phyloP scores from a whole-genome alignment of 1,140 invertebrate species.

The Drosophila lacteicornis region DNA sequence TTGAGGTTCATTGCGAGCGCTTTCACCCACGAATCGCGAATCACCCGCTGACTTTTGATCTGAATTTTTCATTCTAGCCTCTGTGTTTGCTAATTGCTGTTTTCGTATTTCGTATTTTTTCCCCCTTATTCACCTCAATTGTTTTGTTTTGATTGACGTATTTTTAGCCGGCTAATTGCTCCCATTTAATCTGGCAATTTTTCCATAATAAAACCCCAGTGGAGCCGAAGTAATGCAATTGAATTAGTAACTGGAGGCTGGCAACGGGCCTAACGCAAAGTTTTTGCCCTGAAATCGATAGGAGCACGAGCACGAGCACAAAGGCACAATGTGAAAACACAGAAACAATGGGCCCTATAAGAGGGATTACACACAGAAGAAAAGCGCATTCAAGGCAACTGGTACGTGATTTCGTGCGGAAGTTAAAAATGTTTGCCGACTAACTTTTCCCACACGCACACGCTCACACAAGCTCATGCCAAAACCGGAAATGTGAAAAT shows the following conservation, averaged over 20 bases:
- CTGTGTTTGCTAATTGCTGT: slow-evolving; percentile 27
- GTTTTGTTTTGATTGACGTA: slow-evolving; percentile 28
- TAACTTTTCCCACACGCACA: slow-evolving; percentile 23
- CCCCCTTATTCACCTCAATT: slow-evolving; percentile 18
- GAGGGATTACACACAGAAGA: slow-evolving; percentile 40
- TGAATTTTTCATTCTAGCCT: slow-evolving; percentile 1
- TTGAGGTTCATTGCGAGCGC: slow-evolving; percentile 15
- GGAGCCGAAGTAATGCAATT: slow-evolving; percentile 31
- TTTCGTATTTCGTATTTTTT: slow-evolving; percentile 6
- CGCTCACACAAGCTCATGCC: background rate
- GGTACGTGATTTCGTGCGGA: slow-evolving; percentile 58
- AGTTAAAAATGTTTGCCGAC: slow-evolving; percentile 57
- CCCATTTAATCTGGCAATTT: slow-evolving; percentile 10
- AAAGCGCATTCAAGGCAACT: slow-evolving; percentile 56
- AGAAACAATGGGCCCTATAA: slow-evolving; percentile 43
- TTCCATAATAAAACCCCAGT: slow-evolving; percentile 33
- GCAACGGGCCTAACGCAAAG: slow-evolving; percentile 12
- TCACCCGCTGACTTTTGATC: slow-evolving; percentile 8
- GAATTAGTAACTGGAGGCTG: slow-evolving; percentile 44
- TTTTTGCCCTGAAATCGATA: slow-evolving; percentile 47
- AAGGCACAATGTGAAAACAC: slow-evolving; percentile 4
- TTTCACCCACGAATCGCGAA: slow-evolving; percentile 3
- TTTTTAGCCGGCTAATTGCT: slow-evolving; percentile 38
- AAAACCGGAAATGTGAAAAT: slow-evolving; percentile 36
- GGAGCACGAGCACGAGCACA: slow-evolving; percentile 16